Evolutionary conservation across 2,797 vertebrate species (phyloP).

Genomic region (Chromis chromis): DNA sequence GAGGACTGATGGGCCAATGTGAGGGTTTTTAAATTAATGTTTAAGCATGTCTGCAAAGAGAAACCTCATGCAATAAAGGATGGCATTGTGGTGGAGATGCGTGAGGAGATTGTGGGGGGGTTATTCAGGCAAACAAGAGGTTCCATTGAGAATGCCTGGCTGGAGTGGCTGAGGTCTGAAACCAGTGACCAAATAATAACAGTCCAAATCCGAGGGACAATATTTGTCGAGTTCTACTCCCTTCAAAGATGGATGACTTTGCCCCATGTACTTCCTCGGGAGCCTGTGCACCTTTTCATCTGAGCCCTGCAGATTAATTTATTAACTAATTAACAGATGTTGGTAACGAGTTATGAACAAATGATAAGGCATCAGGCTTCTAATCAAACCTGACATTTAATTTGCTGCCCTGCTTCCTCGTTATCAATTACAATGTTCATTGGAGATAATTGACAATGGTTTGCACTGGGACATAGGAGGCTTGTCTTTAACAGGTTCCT

Average conservation of each 20-base stretch:
- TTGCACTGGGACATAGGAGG: constrained; percentile 72
- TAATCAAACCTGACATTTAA: constrained; percentile 89
- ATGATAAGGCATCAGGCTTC: constrained; percentile 87
- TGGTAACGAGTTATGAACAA: constrained; percentile 86
- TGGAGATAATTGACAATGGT: constrained; percentile 82
- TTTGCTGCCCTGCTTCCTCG: constrained; percentile 85
- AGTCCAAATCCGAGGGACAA: constrained; percentile 82
- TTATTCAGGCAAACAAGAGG: constrained; percentile 74
- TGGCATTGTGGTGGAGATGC: constrained; percentile 76
- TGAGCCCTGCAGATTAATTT: constrained; percentile 75
- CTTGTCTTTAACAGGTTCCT: constrained; percentile 80
- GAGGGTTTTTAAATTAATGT: constrained; percentile 74
- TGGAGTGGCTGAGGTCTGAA: constrained; percentile 77
- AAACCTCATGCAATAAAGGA: constrained; percentile 73
- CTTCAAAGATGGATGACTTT: constrained; percentile 82
- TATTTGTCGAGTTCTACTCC: constrained; percentile 80
- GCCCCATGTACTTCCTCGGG: constrained; percentile 62
- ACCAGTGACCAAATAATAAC: constrained; percentile 84
- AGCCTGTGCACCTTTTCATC: constrained; percentile 75
- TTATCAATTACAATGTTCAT: constrained; percentile 84
- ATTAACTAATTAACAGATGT: constrained; percentile 88
- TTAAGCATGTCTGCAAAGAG: constrained; percentile 69
- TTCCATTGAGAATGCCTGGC: constrained; percentile 74
- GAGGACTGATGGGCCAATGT: constrained; percentile 61
- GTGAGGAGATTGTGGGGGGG: constrained; percentile 61